phyloP scores from a whole-genome alignment of 1,140 invertebrate species.

The Maniola jurtina region DNA sequence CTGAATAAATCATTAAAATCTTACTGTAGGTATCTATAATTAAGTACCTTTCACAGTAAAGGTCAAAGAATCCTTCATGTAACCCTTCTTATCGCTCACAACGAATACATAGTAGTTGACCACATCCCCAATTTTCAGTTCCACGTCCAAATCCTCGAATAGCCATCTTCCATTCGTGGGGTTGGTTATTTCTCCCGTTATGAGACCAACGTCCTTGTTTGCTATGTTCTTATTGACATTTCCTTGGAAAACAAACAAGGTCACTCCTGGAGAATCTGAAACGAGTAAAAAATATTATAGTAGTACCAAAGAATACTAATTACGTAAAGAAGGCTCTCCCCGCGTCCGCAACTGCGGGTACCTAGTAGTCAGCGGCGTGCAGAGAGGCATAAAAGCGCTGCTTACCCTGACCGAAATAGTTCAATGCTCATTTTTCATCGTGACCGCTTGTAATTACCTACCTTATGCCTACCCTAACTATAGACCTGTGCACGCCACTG shows the following conservation, averaged over 20 bases:
- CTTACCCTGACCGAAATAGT: too few species aligned
- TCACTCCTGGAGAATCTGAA: conserved; percentile 38
- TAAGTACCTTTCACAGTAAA: conserved; percentile 30
- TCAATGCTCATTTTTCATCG: too few species aligned
- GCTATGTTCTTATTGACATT: conserved; percentile 38
- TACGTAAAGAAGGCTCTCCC: too few species aligned
- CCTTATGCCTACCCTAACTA: too few species aligned
- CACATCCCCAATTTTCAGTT: conserved; percentile 56
- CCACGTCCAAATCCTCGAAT: conserved; percentile 42
- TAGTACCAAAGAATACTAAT: too few species aligned
- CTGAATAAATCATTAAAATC: not conserved
- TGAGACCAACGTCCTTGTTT: conserved; percentile 32
- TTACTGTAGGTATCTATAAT: not conserved
- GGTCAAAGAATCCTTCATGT: conserved; percentile 31
- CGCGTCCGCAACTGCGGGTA: too few species aligned
- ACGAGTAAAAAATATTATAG: not conserved
- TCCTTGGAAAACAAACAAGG: conserved; percentile 43
- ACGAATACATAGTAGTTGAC: conserved; percentile 72
- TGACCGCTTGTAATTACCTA: too few species aligned
- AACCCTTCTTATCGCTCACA: conserved; percentile 40
- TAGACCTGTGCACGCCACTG: too few species aligned
- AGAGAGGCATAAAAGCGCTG: too few species aligned
- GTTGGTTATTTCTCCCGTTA: conserved; percentile 32
- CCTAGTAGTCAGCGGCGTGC: too few species aligned
- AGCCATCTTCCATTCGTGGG: conserved; percentile 49